Evolutionary conservation across 2,797 vertebrate genomes (phyloP), one percentile per base, ranked within the genome.

Genomic region (Furcifer pardalis): DNA sequence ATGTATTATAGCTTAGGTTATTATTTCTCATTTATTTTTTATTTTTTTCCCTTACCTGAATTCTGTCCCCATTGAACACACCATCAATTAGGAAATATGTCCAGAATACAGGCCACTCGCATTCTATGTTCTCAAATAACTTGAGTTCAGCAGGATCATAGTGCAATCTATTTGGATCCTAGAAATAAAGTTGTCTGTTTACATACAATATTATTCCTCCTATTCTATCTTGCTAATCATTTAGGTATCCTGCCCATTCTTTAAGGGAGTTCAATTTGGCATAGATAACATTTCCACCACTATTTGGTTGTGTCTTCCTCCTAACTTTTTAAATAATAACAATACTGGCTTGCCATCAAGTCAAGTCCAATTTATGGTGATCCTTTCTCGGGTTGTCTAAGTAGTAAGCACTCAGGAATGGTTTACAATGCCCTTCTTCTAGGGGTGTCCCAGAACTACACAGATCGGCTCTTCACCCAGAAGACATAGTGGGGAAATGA

Each of bases 91-190:
- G 96, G 85, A 99, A 97, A 79, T 99, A 99, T 0, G 98, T 99
- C 99, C 99, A 99, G 95, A 99, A 99, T 25, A 99, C 96, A 0
- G 98, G 98, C 99, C 99, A 99, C 84, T 99, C 98, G 81, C 98
- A 99, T 93, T 99, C 99, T 42, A 99, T 99, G 86, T 99, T 99
- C 94, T 99, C 99, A 95, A 99, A 99, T 78, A 99, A 96, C 89
- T 99, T 99, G 81, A 99, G 97, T 92, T 99, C 99, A 62, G 98
- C 98, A 2, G 98, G 98, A 91, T 99, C 98, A 73, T 99, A 99
- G 94, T 99, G 98, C 81, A 99, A 95, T 77, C 98, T 97, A 82
- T 92, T 96, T 10, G 99, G 97, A 89, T 99, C 99, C 99, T 99
- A 87, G 42, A 89, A 95, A 77, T 92, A 71, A 37, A 85, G 88